Base-by-base conservation (phyloP, 2,888 invertebrate genomes). In the Chymomyza amoena region DNA sequence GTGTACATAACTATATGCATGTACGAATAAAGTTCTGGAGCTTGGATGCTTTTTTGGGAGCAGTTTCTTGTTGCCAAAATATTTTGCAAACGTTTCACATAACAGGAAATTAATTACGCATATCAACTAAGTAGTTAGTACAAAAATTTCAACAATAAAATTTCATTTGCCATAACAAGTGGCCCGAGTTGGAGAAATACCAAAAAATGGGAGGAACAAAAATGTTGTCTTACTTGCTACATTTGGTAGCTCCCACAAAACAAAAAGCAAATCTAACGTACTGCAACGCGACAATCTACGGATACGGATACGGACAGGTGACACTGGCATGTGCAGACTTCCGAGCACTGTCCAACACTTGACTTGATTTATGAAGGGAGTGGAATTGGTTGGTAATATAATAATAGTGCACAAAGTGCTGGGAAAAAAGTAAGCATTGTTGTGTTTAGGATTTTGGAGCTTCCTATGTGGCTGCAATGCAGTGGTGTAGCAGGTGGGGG, bases 211-310 rank as follows among this genome's bases (percentile, higher is more conserved):
- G 7, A 32, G 1, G 1, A 32, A 3, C 0, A 7, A 45, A 10
- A 45, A 15, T 13, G 39, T 13, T 45, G 13, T 32, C 32, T 32
- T 13, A 45, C 39, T 45, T 45, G 39, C 39, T 13, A 45, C 39
- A 4, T 45, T 45, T 45, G 13, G 39, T 45, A 75, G 80, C 70
- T 78, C 25, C 80, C 78, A 71, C 79, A 80, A n/a, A n/a, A n/a
- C n/a, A n/a, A n/a, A n/a, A n/a, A n/a, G n/a, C 71, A 79, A 80
- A 76, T 80, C 80, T 73, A 80, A 78, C 71, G 76, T 78, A 80
- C 69, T 78, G 76, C 67, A 67, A 69, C 56, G 28, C 39, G 39
- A 13, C 39, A 45, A 13, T 45, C 13, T 13, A 45, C 39, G 39
- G 13, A 45, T 13, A 45, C 39, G 39, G 13, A 45, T 45, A 45